A percentile compares a stretch with the other conserved stretches of the same genome.
Evolutionary conservation across 2,113 vertebrate genomes (phyloP).

Genomic region (Coturnix japonica): DNA sequence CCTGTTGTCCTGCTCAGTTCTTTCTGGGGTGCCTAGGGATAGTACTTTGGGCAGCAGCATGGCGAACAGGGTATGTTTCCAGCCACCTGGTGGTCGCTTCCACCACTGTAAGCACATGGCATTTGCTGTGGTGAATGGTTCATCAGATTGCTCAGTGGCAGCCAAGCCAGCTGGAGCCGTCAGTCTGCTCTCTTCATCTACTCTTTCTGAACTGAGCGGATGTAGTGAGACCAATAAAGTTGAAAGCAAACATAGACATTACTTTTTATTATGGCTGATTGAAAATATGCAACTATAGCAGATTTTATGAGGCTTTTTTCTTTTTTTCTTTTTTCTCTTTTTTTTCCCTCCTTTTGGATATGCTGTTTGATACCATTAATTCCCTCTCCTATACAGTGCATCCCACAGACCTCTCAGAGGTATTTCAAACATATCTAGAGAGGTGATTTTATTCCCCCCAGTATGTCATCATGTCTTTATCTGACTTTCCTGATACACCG

Average conservation of each 20-base stretch:
- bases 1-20: too few relatives aligned
- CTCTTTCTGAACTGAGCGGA: background rate
- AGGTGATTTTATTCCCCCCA: constrained; percentile 13
- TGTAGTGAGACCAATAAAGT: background rate
- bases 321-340: background rate
- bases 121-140: background rate
- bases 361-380: constrained; percentile 24
- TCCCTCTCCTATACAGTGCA: background rate
- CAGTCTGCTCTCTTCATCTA: background rate
- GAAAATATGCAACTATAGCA: background rate
- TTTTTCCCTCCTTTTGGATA: background rate
- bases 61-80: too few relatives aligned
- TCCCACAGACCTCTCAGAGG: background rate
- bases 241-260: background rate
- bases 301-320: background rate
- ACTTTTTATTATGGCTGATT: background rate
- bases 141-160: background rate
- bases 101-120: too few relatives aligned
- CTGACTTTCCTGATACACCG: constrained; percentile 9
- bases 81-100: too few relatives aligned
- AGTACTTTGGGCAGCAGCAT: too few relatives aligned
- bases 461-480: background rate
- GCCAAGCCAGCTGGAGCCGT: background rate
- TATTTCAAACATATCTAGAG: constrained; percentile 1
- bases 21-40: too few relatives aligned